phyloP scores from a whole-genome alignment of 2,113 vertebrate species.

The Calypte anna region DNA sequence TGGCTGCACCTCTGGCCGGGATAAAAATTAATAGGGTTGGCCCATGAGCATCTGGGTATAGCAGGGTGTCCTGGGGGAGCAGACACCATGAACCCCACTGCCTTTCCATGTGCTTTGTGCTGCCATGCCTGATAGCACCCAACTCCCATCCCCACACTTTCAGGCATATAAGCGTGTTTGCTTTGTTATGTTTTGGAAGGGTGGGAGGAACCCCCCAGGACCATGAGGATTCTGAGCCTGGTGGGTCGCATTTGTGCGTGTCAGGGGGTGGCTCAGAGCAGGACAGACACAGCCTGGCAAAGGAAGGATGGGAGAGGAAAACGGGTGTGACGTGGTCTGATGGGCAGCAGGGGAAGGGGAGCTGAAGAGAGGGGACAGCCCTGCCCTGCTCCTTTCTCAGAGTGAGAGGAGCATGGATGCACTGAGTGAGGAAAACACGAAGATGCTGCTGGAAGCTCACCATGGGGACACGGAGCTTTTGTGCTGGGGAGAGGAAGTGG shows the following conservation, averaged over 20 bases:
- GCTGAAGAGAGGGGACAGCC: neutral
- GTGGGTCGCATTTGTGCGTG: fast-evolving
- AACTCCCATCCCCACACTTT: neutral
- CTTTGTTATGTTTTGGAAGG: fast-evolving
- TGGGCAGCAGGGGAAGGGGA: neutral
- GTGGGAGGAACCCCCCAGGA: fast-evolving
- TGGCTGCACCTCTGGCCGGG: fast-evolving
- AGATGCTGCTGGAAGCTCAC: neutral
- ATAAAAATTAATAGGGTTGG: neutral
- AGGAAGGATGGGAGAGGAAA: neutral
- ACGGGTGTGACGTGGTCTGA: fast-evolving
- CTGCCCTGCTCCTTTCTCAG: neutral
- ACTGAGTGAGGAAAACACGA: fast-evolving
- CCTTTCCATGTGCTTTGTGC: fast-evolving
- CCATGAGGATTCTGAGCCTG: neutral
- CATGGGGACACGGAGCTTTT: fast-evolving
- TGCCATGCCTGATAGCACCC: neutral
- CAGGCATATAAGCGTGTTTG: fast-evolving
- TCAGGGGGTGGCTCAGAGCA: fast-evolving
- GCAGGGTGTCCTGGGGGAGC: neutral
- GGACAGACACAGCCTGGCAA: fast-evolving
- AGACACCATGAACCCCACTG: fast-evolving
- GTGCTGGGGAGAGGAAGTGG: neutral
- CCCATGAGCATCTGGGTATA: neutral
- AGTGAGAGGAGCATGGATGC: fast-evolving